phyloP scores from a whole-genome alignment of 2,797 vertebrate species.

The Danio tinwini region DNA sequence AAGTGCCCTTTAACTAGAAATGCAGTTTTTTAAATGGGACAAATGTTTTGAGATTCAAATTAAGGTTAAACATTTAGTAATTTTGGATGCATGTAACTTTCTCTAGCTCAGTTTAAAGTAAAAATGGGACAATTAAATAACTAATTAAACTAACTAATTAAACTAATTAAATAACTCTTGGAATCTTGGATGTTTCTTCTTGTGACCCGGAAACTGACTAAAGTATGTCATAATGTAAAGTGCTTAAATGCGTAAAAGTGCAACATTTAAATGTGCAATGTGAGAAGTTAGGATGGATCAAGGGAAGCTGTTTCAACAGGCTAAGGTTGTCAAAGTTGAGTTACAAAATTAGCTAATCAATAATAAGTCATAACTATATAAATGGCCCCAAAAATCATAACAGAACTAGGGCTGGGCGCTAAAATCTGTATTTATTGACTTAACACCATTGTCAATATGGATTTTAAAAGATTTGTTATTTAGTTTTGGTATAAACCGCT shows the following conservation, averaged over 20 bases:
- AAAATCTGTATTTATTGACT: too few relatives aligned
- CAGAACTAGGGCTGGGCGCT: too few relatives aligned
- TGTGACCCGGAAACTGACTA: not conserved
- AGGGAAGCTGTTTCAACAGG: not conserved
- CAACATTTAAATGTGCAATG: too few relatives aligned
- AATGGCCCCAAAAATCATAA: too few relatives aligned
- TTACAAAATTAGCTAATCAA: too few relatives aligned
- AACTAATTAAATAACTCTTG: not conserved
- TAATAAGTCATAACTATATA: too few relatives aligned
- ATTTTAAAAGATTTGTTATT: too few relatives aligned
- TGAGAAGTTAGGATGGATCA: not conserved
- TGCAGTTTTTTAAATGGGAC: not conserved
- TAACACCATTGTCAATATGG: too few relatives aligned
- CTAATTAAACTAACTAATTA: too few relatives aligned
- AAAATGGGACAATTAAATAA: not conserved
- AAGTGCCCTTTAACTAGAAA: constrained; percentile 25
- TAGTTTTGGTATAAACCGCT: too few relatives aligned
- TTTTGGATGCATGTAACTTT: not conserved
- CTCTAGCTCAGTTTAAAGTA: not conserved
- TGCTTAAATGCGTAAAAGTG: not conserved
- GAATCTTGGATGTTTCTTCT: not conserved
- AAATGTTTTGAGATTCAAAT: not conserved
- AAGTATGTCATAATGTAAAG: not conserved
- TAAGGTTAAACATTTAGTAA: not conserved
- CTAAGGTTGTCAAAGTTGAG: too few relatives aligned